Evolutionary conservation across 1,140 invertebrate species (phyloP).

Genomic region (Contarinia nasturtii): DNA sequence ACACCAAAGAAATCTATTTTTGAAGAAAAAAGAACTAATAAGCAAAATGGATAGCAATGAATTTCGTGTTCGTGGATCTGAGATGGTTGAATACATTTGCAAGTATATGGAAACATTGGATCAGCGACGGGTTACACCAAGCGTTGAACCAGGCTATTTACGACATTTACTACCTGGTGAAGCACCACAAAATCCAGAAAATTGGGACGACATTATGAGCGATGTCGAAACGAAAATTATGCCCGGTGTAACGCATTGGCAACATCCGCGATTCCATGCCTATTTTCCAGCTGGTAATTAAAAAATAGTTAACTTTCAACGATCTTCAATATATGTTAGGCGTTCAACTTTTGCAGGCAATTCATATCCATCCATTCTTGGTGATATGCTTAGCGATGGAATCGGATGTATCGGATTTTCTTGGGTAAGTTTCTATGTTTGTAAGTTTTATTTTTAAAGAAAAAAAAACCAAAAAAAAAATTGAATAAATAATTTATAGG

Average conservation of each 20-base stretch:
- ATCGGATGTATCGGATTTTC: slow-evolving; percentile 97
- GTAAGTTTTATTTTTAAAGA: not conserved
- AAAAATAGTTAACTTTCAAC: too few species aligned
- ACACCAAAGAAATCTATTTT: too few species aligned
- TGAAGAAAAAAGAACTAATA: not conserved
- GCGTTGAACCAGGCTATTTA: slow-evolving; percentile 84
- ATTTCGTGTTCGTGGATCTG: slow-evolving; percentile 74
- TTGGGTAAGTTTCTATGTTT: slow-evolving; percentile 62
- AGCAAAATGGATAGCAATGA: slow-evolving; percentile 66
- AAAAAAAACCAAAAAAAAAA: not conserved
- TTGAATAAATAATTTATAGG: slow-evolving; percentile 25
- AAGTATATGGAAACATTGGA: slow-evolving; percentile 79
- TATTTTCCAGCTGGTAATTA: slow-evolving; percentile 91
- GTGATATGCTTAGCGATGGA: slow-evolving; percentile 91
- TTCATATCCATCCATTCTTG: slow-evolving; percentile 91
- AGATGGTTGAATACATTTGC: slow-evolving; percentile 97
- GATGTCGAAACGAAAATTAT: slow-evolving; percentile 94
- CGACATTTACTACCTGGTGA: slow-evolving; percentile 56
- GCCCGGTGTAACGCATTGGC: slow-evolving; percentile 98
- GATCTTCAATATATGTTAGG: too few species aligned
- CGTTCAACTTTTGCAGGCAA: too few species aligned
- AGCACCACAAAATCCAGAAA: slow-evolving; percentile 71
- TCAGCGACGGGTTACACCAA: slow-evolving; percentile 67
- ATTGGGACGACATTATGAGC: slow-evolving; percentile 81
- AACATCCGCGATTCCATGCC: slow-evolving; percentile 96